These are phyloP conservation scores for Pteruthius melanotis DNA, from an alignment of 2,113 vertebrate genomes.

Conservation along the genomic window DNA sequence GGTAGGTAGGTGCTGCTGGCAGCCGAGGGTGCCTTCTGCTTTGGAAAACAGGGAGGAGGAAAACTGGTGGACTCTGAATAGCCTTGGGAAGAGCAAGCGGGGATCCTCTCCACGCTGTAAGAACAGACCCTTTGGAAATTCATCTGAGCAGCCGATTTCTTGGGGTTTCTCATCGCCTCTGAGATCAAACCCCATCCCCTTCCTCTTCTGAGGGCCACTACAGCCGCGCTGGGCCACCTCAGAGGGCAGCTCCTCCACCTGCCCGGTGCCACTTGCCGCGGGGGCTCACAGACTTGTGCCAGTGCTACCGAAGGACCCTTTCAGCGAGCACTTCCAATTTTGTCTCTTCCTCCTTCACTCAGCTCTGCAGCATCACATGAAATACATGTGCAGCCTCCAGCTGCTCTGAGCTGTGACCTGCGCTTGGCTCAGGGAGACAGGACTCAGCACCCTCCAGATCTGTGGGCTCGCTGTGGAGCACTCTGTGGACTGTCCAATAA, in stretches of 20 bases:
- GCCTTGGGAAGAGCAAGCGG: not conserved
- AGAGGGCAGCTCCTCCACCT: not conserved
- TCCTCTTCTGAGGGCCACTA: not conserved
- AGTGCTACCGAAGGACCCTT: not conserved
- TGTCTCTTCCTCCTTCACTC: not conserved
- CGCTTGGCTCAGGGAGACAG: not conserved
- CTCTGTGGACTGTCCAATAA: not conserved
- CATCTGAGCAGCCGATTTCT: not conserved
- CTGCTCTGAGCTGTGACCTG: not conserved
- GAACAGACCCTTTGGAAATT: not conserved
- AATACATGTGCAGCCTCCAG: not conserved
- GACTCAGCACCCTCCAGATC: not conserved
- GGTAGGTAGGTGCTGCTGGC: not conserved
- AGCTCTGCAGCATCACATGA: not conserved
- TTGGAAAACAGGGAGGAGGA: not conserved
- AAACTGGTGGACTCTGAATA: not conserved
- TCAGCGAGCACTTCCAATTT: not conserved
- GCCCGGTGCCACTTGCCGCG: accelerated
- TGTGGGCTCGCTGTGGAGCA: not conserved
- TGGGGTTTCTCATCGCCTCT: not conserved
- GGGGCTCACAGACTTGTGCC: not conserved
- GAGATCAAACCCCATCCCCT: not conserved
- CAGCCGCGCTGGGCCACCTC: not conserved
- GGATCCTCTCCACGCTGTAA: not conserved
- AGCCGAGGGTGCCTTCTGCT: not conserved